Conservation (phyloP, 2,888 invertebrate genomes). For the Chrysolina americana region DNA sequence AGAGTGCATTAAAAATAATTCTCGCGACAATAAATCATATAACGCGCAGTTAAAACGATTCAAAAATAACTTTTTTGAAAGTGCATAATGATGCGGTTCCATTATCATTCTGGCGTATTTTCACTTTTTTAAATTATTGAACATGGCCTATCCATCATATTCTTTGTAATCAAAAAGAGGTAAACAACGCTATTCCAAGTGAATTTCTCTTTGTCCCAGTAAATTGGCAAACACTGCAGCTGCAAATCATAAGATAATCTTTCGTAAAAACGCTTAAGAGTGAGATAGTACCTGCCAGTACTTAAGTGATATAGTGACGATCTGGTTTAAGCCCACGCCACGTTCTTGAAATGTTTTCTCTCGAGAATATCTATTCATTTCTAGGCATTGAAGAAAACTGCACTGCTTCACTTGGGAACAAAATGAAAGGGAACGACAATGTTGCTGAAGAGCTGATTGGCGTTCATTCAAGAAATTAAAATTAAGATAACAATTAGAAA, state of each 20-base stretch:
- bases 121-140: constrained; percentile 46
- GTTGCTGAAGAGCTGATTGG: no score
- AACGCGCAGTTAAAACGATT: constrained; percentile 22
- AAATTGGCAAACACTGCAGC: constrained; percentile 43
- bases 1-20: constrained; percentile 34
- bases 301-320: neutral
- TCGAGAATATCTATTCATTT: neutral
- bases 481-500: no score
- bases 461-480: no score
- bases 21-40: constrained; percentile 34
- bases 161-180: constrained; percentile 46
- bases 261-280: constrained; percentile 30
- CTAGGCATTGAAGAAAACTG: neutral
- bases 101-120: constrained; percentile 44
- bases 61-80: constrained; percentile 44
- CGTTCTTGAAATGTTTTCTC: neutral
- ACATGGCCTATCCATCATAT: constrained; percentile 45
- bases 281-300: constrained; percentile 33
- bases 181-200: constrained; percentile 39
- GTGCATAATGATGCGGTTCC: constrained; percentile 45
- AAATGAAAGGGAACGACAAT: no score
- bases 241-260: constrained; percentile 45
- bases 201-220: constrained; percentile 43
- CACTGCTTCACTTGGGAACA: neutral
- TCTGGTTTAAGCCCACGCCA: neutral